Base-by-base conservation (phyloP, 2,888 invertebrate genomes). In the Onthophagus sagittarius region DNA sequence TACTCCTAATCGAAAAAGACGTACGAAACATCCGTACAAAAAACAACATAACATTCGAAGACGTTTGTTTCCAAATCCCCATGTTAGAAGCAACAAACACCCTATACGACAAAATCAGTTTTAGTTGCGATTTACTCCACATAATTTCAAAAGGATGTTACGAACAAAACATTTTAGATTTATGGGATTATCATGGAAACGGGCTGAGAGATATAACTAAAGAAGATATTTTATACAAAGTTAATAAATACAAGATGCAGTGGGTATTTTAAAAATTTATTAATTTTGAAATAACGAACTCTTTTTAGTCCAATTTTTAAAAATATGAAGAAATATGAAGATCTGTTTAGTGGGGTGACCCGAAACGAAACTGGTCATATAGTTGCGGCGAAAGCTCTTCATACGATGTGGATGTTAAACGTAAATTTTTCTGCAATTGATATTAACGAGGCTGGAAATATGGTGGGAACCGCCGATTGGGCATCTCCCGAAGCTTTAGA, bases 391-490 rank as follows among this genome's bases (percentile, higher is more conserved):
- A 88, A 84, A 78, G 89, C 92, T 71, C 80, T 93, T 0, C 85
- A 90, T 76, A 86, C 90, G 39, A 86, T 88, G 70, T 93, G 92
- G 90, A 89, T 89, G 80, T 86, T 90, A 15, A 85, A 88, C 77
- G 89, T 93, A 0, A 91, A 93, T 84, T 92, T 92, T 87, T 88
- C 91, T 0, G 86, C 88, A 72, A 88, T 92, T 14, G 88, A 92
- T 81, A 87, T 90, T 83, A 87, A 90, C 81, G 89, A 90, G 84
- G 87, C 88, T 70, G 92, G 92, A 73, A 93, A 92, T 83, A 86
- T 89, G 78, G 90, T 92, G 13, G 93, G 93, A 70, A 93, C 93
- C 62, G 91, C 92, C 80, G 92, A 93, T 80, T 92, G 91, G 91
- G 86, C 86, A 15, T 85, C 90, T 0, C 83, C 87, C 75, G 88